A percentile compares a stretch with the other conserved stretches of the same genome.
Evolutionary conservation across 2,113 vertebrate genomes (phyloP).

Genomic region (Passerina amoena): DNA sequence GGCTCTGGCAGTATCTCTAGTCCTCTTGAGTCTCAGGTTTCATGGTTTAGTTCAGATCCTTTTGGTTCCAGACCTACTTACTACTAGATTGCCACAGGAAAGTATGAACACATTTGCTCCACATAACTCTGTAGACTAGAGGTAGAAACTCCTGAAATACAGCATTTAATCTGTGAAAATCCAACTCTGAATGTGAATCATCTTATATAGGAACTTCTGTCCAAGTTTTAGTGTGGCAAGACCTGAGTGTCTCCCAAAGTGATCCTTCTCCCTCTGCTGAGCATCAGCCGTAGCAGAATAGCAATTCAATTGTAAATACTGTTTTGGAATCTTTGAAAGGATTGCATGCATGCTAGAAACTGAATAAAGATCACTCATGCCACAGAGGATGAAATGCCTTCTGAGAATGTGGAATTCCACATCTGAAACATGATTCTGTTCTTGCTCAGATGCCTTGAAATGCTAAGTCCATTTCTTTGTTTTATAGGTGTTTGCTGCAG

Average conservation of each 20-base stretch:
- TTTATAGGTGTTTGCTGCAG: neutral
- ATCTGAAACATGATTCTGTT: neutral
- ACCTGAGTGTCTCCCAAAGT: neutral
- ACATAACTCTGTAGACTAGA: neutral
- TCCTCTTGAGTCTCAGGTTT: neutral
- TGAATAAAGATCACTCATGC: neutral
- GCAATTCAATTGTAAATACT: neutral
- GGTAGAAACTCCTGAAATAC: neutral
- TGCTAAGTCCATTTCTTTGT: neutral
- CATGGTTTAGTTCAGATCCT: neutral
- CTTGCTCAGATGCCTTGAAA: neutral
- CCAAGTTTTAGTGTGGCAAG: neutral
- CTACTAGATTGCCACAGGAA: neutral
- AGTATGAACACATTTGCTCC: neutral
- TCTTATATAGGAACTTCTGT: neutral
- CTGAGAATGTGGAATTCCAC: neutral
- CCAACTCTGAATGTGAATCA: neutral
- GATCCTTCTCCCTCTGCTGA: neutral
- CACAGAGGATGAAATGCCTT: neutral
- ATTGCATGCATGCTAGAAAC: neutral
- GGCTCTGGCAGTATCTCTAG: neutral
- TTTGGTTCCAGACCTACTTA: neutral
- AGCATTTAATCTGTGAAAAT: neutral
- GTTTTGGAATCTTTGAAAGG: neutral
- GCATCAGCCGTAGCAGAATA: neutral